Evolutionary conservation across 2,888 invertebrate genomes (phyloP), one percentile per base, ranked within the genome.

Genomic region (Drosophila fulvimacula): DNA sequence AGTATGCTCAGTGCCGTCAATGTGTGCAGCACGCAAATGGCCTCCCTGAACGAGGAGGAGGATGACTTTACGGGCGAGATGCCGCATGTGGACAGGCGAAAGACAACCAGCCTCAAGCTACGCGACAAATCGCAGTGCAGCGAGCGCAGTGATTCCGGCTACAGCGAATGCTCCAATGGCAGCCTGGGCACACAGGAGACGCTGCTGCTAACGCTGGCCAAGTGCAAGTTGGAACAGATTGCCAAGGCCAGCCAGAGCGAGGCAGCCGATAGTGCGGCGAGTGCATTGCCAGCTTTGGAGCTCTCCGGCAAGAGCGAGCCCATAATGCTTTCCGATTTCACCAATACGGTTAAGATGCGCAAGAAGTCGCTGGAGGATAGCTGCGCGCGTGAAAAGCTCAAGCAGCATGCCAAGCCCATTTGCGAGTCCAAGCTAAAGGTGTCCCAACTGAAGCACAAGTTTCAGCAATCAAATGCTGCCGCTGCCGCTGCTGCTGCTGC

Each of bases 91-190:
- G 85, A 86, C 15, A 82, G 82, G 21, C 88, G 84, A 2, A 79
- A 80, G 34, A 44, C 73, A 6, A 51, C 69, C 1, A 62, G 71
- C 11, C 69, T 86, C 0, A 82, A 80, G 41, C 79, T 90, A 46
- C 88, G 91, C 4, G 90, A 91, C 59, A 92, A 92, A 64, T 90
- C 90, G 10, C 90, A 92, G 78, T 94, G 93, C 79, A 94, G 93
- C 62, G 94, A 94, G 77, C 92, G 94, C 51, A 94, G 94, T 81
- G 94, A 94, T 76, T 94, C 94, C 41, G 94, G 94, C 1, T 93
- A 94, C 69, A 94, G 94, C 81, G 94, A 94, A 70, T 94, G 94
- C 81, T 94, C 94, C 11, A 92, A 92, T 39, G 92, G 91, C 67
- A 92, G 92, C 59, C 60, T 63, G 48, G 76, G 74, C 13, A 62